Conservation (phyloP, 2,113 vertebrate genomes). For the Rutilus rutilus region DNA sequence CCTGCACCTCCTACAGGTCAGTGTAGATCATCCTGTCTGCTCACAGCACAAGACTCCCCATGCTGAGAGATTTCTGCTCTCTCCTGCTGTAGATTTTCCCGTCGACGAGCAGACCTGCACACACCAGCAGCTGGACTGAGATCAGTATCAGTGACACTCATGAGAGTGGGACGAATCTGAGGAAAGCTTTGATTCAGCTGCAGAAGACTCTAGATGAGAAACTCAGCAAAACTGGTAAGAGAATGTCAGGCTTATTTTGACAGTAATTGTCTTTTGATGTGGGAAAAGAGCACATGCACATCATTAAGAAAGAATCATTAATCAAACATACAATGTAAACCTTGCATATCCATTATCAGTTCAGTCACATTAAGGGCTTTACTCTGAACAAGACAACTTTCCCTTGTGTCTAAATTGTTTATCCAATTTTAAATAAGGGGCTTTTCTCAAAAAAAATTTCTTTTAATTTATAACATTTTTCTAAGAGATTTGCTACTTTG, state of each 20-base stretch:
- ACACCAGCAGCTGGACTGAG: neutral
- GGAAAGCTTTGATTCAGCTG: fast-evolving
- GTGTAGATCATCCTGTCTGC: neutral
- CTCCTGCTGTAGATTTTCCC: neutral
- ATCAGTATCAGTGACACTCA: neutral
- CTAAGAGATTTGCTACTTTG: too few relatives aligned
- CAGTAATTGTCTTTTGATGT: too few relatives aligned
- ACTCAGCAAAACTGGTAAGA: neutral
- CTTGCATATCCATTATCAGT: too few relatives aligned
- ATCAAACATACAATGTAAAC: too few relatives aligned
- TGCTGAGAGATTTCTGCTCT: constrained; percentile 10
- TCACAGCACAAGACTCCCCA: neutral
- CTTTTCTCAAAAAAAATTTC: too few relatives aligned
- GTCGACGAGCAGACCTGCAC: neutral
- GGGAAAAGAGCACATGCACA: too few relatives aligned
- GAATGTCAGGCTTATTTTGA: too few relatives aligned
- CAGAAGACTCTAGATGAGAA: neutral
- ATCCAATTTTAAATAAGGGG: too few relatives aligned
- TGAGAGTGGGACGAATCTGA: neutral
- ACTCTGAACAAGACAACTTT: too few relatives aligned
- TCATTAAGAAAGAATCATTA: too few relatives aligned
- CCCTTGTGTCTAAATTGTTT: neutral
- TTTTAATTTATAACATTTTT: too few relatives aligned
- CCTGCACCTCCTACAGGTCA: neutral
- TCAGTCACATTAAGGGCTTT: too few relatives aligned